These are phyloP conservation scores for Platyrinchus mystaceus DNA, from an alignment of 2,797 vertebrate species.

Conservation along the genomic window DNA sequence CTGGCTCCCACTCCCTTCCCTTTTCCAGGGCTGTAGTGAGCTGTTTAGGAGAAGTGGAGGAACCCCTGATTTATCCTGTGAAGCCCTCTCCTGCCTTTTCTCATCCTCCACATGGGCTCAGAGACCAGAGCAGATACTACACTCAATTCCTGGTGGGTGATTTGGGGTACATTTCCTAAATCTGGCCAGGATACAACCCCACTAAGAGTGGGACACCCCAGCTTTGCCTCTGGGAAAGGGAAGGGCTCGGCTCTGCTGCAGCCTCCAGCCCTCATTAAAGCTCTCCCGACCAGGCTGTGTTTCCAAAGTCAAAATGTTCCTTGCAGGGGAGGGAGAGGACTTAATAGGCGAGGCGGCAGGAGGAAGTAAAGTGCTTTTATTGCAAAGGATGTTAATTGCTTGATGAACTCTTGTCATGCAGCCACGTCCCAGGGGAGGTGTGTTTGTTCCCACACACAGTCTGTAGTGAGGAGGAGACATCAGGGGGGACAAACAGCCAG, in stretches of 20 bases:
- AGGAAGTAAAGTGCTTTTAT: neutral
- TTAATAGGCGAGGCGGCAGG: neutral
- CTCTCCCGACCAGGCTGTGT: neutral
- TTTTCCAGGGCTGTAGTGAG: neutral
- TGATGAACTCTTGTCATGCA: neutral
- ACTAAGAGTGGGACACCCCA: neutral
- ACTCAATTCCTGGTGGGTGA: neutral
- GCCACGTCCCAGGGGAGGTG: neutral
- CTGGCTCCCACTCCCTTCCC: neutral
- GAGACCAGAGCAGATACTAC: neutral
- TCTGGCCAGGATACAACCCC: neutral
- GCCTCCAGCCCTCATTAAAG: neutral
- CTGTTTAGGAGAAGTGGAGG: neutral
- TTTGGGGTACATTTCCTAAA: neutral
- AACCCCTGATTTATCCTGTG: neutral
- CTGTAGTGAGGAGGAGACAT: neutral
- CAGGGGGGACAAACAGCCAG: accelerated
- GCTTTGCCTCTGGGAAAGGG: neutral
- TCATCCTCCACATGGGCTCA: accelerated
- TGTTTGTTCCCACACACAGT: neutral
- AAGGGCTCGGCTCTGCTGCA: neutral
- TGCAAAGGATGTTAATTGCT: neutral
- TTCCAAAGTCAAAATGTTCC: neutral
- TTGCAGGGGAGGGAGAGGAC: neutral
- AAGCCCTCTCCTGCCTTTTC: neutral